phyloP scores from a whole-genome alignment of 2,888 invertebrate species.

The Carabus problematicus region DNA sequence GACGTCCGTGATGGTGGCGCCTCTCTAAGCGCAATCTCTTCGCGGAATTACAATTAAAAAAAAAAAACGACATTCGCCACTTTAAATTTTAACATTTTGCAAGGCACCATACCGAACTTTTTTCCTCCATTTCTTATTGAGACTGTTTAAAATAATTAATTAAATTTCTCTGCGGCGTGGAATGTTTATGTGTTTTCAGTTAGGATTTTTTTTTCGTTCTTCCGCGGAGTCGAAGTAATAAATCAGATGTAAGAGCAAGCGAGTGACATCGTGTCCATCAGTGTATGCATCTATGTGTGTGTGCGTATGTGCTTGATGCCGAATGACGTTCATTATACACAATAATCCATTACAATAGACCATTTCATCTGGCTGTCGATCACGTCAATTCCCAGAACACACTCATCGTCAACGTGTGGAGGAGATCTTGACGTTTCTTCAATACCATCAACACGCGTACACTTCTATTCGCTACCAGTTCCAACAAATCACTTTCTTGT shows the following conservation, averaged over 20 bases:
- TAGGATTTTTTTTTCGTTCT: constrained; percentile 48
- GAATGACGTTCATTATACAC: constrained; percentile 49
- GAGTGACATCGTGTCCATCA: constrained; percentile 9
- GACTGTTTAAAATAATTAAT: constrained; percentile 62
- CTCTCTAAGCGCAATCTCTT: constrained; percentile 45
- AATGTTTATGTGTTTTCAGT: constrained; percentile 57
- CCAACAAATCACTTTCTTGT: constrained; percentile 33
- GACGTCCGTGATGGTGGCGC: constrained; percentile 21
- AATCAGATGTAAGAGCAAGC: constrained; percentile 55
- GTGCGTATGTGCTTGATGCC: constrained; percentile 43
- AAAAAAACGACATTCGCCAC: constrained; percentile 45
- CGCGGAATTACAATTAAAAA: constrained; percentile 57
- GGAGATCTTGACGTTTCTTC: too few species aligned
- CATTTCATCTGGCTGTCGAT: constrained; percentile 57
- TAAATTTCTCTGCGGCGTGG: constrained; percentile 59
- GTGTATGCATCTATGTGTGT: constrained; percentile 8
- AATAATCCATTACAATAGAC: constrained; percentile 55
- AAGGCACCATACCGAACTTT: constrained; percentile 58
- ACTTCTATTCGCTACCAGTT: constrained; percentile 49
- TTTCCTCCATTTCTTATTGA: constrained; percentile 48
- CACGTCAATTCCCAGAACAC: constrained; percentile 55
- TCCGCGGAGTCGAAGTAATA: constrained; percentile 50
- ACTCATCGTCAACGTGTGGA: too few species aligned
- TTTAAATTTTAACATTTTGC: constrained; percentile 59
- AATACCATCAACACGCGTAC: constrained; percentile 38